phyloP scores from a whole-genome alignment of 2,888 invertebrate genomes.

The Eristalis arbustorum region DNA sequence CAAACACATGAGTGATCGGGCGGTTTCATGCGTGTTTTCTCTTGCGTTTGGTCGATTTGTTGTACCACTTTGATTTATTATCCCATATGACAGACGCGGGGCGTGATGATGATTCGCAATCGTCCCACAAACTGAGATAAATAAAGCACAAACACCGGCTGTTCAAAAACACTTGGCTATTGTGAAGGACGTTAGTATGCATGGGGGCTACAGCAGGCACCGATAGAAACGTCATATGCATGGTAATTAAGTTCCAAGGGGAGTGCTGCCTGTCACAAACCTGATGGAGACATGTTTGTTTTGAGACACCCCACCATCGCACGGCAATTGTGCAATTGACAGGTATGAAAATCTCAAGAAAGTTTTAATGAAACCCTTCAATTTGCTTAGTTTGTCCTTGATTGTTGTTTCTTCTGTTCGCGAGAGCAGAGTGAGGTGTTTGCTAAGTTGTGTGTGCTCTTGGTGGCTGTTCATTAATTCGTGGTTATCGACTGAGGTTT shows the following conservation, averaged over 20 bases:
- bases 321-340: not conserved
- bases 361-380: not conserved
- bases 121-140: not conserved
- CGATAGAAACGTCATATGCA: not conserved
- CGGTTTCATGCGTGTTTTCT: not conserved
- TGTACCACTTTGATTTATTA: not conserved
- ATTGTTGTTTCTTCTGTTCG: not conserved
- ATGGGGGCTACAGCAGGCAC: not conserved
- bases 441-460: not conserved
- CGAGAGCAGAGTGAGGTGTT: not conserved
- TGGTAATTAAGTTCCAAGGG: not conserved
- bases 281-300: not conserved
- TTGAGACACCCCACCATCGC: not conserved
- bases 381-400: not conserved
- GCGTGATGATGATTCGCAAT: not conserved
- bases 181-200: not conserved
- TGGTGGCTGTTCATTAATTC: not conserved
- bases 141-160: not conserved
- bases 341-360: not conserved
- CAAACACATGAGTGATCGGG: not conserved
- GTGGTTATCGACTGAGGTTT: not conserved
- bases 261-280: not conserved
- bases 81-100: not conserved
- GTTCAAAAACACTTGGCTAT: not conserved
- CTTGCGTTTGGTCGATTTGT: not conserved